Conservation (phyloP, 2,888 invertebrate species). For the Polydrusus tereticollis region DNA sequence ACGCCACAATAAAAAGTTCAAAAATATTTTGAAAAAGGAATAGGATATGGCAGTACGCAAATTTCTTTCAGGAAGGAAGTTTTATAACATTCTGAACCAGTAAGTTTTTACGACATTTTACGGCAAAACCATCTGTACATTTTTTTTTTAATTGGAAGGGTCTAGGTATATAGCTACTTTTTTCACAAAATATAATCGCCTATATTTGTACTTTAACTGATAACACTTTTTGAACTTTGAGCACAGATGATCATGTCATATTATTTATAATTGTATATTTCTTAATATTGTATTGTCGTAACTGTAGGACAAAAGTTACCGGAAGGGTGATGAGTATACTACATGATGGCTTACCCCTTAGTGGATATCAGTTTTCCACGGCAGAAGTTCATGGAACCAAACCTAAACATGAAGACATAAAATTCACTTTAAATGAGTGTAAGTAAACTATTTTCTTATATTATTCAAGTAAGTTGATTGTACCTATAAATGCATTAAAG, state of each 20-base stretch:
- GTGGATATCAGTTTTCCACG: conserved; percentile 22
- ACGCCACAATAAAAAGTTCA: not conserved
- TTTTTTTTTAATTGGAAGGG: no score
- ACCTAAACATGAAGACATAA: not conserved
- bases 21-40: no score
- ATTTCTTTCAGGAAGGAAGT: conserved; percentile 7
- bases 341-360: conserved; percentile 32
- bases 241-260: not conserved
- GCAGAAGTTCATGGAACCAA: not conserved
- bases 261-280: no score
- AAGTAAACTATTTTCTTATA: conserved; percentile 11
- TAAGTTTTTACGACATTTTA: not conserved
- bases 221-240: no score
- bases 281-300: not conserved
- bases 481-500: no score
- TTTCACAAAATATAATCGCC: not conserved
- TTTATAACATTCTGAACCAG: not conserved
- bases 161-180: no score
- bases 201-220: not conserved
- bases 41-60: conserved; percentile 14
- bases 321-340: conserved; percentile 28
- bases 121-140: no score
- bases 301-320: not conserved
- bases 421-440: conserved; percentile 35
- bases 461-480: not conserved